Evolutionary conservation across 1,140 invertebrate species (phyloP).

Genomic region (Drosophila serrata): DNA sequence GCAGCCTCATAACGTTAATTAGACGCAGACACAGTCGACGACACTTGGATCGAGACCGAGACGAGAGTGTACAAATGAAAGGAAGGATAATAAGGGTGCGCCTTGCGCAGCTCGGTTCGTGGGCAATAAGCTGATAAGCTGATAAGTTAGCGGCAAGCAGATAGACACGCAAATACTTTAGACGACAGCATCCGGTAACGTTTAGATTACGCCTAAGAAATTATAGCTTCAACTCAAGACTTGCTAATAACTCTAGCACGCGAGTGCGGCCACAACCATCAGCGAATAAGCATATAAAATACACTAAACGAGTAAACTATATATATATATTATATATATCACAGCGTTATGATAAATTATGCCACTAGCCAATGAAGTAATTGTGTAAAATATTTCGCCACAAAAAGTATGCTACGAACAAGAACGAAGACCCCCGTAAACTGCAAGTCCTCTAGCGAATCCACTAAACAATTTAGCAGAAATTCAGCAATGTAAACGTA

Average conservation of each 20-base stretch:
- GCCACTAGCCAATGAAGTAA: constrained; percentile 81
- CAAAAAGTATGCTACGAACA: constrained; percentile 35
- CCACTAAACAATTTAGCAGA: constrained; percentile 56
- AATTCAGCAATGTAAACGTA: constrained; percentile 59
- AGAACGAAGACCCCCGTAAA: constrained; percentile 8
- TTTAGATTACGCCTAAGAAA: constrained; percentile 71
- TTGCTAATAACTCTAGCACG: constrained; percentile 62
- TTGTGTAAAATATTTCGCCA: constrained; percentile 80
- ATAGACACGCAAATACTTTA: constrained; percentile 64
- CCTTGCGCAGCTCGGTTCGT: constrained; percentile 33
- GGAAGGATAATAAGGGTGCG: constrained; percentile 66
- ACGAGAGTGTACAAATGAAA: constrained; percentile 66
- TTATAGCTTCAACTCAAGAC: constrained; percentile 81
- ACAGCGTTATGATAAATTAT: constrained; percentile 74
- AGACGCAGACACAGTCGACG: constrained; percentile 50
- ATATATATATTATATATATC: constrained; percentile 73
- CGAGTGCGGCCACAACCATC: constrained; percentile 39
- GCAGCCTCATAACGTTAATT: constrained; percentile 59
- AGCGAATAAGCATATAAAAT: constrained; percentile 55
- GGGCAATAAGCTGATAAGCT: constrained; percentile 33
- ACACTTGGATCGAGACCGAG: constrained; percentile 25
- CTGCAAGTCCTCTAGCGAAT: constrained; percentile 34
- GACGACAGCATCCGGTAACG: constrained; percentile 44
- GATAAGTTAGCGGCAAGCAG: constrained; percentile 26
- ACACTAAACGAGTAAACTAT: constrained; percentile 57